phyloP scores from a whole-genome alignment of 53 echinoderm and acorn worm species.

The Luidia sarsii region DNA sequence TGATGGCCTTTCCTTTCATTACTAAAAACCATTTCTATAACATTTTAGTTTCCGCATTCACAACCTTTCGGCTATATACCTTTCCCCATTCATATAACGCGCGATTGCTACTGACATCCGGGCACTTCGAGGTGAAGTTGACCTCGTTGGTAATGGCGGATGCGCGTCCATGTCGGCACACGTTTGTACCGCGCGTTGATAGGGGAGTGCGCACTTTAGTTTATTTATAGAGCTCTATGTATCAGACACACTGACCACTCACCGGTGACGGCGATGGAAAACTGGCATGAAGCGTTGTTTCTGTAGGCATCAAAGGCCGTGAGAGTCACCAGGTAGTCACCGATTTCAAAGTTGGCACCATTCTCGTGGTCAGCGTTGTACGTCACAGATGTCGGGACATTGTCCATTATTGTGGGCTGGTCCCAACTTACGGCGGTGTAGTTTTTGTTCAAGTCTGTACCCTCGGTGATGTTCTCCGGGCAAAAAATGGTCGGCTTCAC shows the following conservation, averaged over 20 bases:
- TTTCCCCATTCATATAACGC: too few species aligned
- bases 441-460: conserved; percentile 17
- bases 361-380: conserved; percentile 28
- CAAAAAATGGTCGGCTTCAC: conserved; percentile 36
- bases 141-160: too few species aligned
- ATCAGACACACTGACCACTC: neutral
- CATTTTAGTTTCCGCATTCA: too few species aligned
- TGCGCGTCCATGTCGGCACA: too few species aligned
- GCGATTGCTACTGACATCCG: too few species aligned
- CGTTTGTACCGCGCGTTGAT: too few species aligned
- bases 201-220: too few species aligned
- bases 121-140: too few species aligned
- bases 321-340: conserved; percentile 34
- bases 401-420: conserved; percentile 49
- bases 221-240: too few species aligned
- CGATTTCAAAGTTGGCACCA: conserved; percentile 11
- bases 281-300: conserved; percentile 49
- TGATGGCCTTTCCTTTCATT: too few species aligned
- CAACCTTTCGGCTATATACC: too few species aligned
- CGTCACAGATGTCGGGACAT: conserved; percentile 37
- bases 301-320: conserved; percentile 46
- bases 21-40: too few species aligned
- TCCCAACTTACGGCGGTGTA: conserved; percentile 48
- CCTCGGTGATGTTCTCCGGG: conserved; percentile 26
- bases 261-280: conserved; percentile 48